These are phyloP conservation scores for Dendroctonus ponderosae DNA, from an alignment of 1,140 invertebrate genomes.

Conservation along the genomic window DNA sequence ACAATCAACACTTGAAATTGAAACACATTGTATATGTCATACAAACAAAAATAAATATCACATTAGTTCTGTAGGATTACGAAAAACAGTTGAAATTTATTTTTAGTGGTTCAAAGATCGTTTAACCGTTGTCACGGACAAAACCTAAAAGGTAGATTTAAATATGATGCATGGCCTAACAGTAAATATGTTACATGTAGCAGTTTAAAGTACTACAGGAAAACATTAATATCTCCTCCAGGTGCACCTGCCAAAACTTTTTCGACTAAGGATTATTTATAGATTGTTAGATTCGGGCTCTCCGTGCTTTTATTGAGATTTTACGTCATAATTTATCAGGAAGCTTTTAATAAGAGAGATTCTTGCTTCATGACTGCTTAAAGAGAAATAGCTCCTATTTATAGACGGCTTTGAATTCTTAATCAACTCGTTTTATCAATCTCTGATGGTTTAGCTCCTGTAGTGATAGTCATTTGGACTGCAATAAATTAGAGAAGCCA, in stretches of 20 bases:
- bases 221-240: conserved; percentile 24
- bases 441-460: no score
- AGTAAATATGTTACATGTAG: conserved; percentile 6
- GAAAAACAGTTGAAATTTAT: no score
- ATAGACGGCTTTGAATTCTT: no score
- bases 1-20: no score
- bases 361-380: neutral
- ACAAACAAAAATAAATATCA: no score
- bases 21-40: no score
- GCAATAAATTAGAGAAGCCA: no score
- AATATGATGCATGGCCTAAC: conserved; percentile 17
- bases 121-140: no score
- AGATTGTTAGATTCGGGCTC: neutral
- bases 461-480: no score
- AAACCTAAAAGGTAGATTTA: conserved; percentile 5
- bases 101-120: no score
- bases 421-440: no score
- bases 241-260: conserved; percentile 20
- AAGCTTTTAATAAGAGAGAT: neutral
- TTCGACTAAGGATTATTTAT: conserved; percentile 12
- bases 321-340: conserved; percentile 10
- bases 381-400: neutral
- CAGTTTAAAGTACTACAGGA: conserved; percentile 19
- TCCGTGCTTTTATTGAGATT: conserved; percentile 7
- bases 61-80: no score